These are phyloP conservation scores for Dinomys branickii DNA, from an alignment of 2,113 vertebrate species.

Conservation along the genomic window DNA sequence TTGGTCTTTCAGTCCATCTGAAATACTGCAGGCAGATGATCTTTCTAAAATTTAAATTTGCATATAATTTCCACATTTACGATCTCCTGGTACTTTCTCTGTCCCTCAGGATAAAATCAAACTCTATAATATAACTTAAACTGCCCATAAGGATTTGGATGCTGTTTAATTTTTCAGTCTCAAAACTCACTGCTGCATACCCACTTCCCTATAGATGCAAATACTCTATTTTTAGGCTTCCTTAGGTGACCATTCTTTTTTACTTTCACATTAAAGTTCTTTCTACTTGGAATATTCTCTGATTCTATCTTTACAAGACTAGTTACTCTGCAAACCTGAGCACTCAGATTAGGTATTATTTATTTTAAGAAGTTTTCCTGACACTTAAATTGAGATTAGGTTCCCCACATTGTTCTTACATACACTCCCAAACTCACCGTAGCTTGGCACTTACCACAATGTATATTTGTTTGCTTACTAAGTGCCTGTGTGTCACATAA, in stretches of 20 bases:
- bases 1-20: not conserved
- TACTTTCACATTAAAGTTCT: not conserved
- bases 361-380: conserved; percentile 6
- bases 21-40: not conserved
- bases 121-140: not conserved
- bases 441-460: not conserved
- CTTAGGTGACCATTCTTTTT: not conserved
- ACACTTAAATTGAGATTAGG: not conserved
- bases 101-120: not conserved
- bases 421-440: not conserved
- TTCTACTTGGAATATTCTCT: not conserved
- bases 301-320: not conserved
- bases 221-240: not conserved
- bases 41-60: conserved; percentile 8
- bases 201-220: not conserved
- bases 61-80: not conserved
- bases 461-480: not conserved
- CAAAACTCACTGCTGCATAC: not conserved
- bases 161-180: not conserved
- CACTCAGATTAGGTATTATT: not conserved
- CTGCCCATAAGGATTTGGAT: not conserved
- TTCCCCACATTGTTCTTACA: not conserved
- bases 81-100: not conserved
- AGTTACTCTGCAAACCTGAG: not conserved
- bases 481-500: not conserved